phyloP scores from a whole-genome alignment of 2,888 invertebrate species.

The Cancer borealis region DNA sequence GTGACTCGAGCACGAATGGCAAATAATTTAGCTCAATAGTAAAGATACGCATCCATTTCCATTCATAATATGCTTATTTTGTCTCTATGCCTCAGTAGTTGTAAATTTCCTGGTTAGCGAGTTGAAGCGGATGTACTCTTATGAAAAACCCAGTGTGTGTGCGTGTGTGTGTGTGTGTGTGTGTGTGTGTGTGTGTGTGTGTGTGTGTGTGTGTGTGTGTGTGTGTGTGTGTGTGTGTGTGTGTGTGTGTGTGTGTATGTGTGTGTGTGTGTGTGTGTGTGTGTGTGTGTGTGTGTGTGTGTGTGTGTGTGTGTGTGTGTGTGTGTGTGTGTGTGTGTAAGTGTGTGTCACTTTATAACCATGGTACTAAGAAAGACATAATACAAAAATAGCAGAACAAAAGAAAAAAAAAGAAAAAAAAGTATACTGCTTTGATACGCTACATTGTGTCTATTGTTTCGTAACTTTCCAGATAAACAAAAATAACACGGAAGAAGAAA shows the following conservation, averaged over 20 bases:
- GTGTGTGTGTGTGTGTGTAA: background rate
- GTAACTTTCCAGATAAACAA: background rate
- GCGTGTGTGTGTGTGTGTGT: constrained; percentile 8
- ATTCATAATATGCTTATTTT: background rate
- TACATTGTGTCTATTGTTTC: constrained; percentile 4
- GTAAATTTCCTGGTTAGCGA: background rate
- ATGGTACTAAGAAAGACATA: background rate
- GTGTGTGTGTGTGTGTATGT: background rate
- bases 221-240: constrained; percentile 20
- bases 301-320: background rate
- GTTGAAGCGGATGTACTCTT: background rate
- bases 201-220: background rate
- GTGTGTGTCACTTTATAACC: background rate
- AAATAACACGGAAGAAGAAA: background rate
- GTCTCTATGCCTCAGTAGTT: background rate
- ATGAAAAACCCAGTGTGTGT: background rate
- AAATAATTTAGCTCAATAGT: background rate
- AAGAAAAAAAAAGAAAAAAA: background rate
- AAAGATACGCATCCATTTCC: background rate
- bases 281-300: background rate
- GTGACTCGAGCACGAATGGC: background rate
- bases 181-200: constrained; percentile 12
- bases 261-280: background rate
- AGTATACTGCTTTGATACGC: background rate
- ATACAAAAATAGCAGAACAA: background rate